phyloP scores from a whole-genome alignment of 2,797 vertebrate species.

The Notolabrus celidotus region DNA sequence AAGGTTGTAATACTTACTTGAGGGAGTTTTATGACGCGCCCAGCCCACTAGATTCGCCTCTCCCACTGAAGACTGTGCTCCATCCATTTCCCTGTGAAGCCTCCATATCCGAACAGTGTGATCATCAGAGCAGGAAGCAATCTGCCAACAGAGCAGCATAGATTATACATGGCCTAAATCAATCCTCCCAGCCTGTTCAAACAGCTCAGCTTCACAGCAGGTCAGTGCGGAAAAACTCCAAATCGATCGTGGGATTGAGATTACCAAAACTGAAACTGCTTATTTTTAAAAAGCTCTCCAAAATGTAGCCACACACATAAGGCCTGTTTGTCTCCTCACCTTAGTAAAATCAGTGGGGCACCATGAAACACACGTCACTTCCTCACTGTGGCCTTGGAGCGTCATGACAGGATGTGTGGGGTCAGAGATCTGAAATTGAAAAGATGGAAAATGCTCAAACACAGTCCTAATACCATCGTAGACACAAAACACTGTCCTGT shows the following conservation, averaged over 20 bases:
- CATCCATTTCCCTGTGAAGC: constrained; percentile 78
- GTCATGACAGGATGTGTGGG: constrained; percentile 88
- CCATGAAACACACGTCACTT: constrained; percentile 96
- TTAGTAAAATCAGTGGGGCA: constrained; percentile 97
- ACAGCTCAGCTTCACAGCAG: constrained; percentile 23
- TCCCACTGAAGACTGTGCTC: constrained; percentile 72
- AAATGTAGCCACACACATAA: not conserved
- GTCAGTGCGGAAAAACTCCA: constrained; percentile 8
- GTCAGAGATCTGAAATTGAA: constrained; percentile 87
- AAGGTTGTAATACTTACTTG: constrained; percentile 52
- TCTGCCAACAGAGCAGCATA: constrained; percentile 80
- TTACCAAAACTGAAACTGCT: not conserved
- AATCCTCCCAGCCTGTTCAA: constrained; percentile 24
- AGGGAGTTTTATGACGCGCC: constrained; percentile 81
- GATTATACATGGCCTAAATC: constrained; percentile 38
- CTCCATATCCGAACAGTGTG: constrained; percentile 95
- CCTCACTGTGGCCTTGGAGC: constrained; percentile 93
- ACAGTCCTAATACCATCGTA: not conserved
- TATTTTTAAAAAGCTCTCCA: not conserved
- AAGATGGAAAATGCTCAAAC: not conserved
- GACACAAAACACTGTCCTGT: not conserved
- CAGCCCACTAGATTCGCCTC: constrained; percentile 88
- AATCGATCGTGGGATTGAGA: no score
- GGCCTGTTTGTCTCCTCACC: constrained; percentile 77
- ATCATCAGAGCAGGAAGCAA: constrained; percentile 97